Percentiles rank a stretch among this genome's conserved stretches.
Conservation (phyloP, 2,888 invertebrate genomes). For the Lysandra coridon region DNA sequence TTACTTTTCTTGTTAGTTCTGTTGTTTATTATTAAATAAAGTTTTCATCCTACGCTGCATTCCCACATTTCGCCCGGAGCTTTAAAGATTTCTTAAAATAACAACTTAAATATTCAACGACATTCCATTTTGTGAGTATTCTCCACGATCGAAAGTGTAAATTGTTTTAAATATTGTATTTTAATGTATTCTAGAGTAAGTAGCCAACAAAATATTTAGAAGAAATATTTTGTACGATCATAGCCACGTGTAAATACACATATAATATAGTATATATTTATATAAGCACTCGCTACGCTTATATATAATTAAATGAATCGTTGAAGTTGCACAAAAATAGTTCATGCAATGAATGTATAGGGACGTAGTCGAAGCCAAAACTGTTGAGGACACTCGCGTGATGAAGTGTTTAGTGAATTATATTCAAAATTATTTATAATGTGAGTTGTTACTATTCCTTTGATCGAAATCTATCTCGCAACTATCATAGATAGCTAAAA, state of each 20-base stretch:
- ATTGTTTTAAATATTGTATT: constrained; percentile 43
- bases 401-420: constrained; percentile 40
- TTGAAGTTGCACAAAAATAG: constrained; percentile 50
- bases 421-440: constrained; percentile 46
- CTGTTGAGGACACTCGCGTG: constrained; percentile 42
- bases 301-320: constrained; percentile 48
- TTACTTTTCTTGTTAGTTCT: not conserved
- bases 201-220: constrained; percentile 64
- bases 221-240: constrained; percentile 67
- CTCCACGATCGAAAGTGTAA: constrained; percentile 37
- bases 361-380: constrained; percentile 44
- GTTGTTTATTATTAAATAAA: not conserved
- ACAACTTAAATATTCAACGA: not conserved
- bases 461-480: constrained; percentile 34
- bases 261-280: constrained; percentile 30
- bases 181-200: constrained; percentile 56
- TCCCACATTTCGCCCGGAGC: not conserved
- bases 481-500: constrained; percentile 37
- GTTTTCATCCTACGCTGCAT: not conserved
- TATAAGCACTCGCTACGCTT: constrained; percentile 55
- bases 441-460: constrained; percentile 35
- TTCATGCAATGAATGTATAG: constrained; percentile 50
- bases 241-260: constrained; percentile 33
- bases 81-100: not conserved
- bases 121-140: constrained; percentile 26